Percentiles rank a stretch among this genome's conserved stretches.
These are phyloP conservation scores for Megaptera novaeangliae DNA, from an alignment of 2,113 vertebrate species.

Conservation along the genomic window DNA sequence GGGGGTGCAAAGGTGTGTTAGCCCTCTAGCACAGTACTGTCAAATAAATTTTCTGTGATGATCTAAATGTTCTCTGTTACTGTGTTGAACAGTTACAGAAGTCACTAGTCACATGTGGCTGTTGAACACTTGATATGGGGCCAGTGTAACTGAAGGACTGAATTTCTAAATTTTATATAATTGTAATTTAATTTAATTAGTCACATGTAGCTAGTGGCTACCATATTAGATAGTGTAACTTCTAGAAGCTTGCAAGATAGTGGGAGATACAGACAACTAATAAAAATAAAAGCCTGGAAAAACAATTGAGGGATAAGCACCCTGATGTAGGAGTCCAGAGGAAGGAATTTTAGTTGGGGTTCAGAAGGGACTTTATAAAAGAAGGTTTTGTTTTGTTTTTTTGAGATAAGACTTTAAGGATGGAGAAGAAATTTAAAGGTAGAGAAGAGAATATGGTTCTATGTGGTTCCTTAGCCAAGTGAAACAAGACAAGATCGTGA, in stretches of 20 bases:
- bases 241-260: neutral
- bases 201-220: neutral
- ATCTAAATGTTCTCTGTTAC: neutral
- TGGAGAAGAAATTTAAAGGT: neutral
- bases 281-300: neutral
- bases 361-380: neutral
- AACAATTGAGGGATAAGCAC: neutral
- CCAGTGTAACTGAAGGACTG: neutral
- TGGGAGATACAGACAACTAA: neutral
- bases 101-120: neutral
- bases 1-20: neutral
- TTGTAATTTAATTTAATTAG: neutral
- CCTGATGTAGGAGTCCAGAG: neutral
- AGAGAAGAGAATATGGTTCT: neutral
- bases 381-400: neutral
- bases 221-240: neutral
- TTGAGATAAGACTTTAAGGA: neutral
- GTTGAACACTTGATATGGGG: neutral
- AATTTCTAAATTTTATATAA: neutral
- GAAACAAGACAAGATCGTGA: neutral
- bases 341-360: neutral
- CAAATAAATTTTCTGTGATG: neutral
- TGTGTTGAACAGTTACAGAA: neutral
- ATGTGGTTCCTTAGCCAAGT: neutral
- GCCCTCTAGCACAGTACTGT: neutral